Percentiles rank a stretch among this genome's conserved stretches.
phyloP scores from a whole-genome alignment of 2,888 invertebrate genomes.

The Amphipyra berbera region DNA sequence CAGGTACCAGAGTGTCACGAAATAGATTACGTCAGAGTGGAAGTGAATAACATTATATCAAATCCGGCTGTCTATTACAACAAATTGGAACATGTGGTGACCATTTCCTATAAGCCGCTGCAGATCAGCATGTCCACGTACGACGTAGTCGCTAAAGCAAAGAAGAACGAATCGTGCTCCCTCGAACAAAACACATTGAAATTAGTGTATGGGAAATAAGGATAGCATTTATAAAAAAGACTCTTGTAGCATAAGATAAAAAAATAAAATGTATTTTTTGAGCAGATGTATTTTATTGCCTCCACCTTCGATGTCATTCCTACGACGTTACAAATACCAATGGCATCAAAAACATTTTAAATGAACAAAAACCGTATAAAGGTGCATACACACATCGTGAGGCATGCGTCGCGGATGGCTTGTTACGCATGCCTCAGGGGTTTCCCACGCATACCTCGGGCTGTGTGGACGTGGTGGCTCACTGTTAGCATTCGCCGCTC shows the following conservation, averaged over 20 bases:
- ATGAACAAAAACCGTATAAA: too few species aligned
- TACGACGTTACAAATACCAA: too few species aligned
- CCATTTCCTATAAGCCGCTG: slow-evolving; percentile 45
- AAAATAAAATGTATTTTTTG: slow-evolving; percentile 3
- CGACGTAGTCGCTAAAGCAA: slow-evolving; percentile 44
- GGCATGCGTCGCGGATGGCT: too few species aligned
- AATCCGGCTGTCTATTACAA: slow-evolving; percentile 53
- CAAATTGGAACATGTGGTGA: slow-evolving; percentile 29
- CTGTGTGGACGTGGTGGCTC: too few species aligned
- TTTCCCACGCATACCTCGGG: too few species aligned
- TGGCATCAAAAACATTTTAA: too few species aligned
- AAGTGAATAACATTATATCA: slow-evolving; percentile 46
- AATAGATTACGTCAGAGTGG: slow-evolving; percentile 48
- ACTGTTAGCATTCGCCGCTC: too few species aligned
- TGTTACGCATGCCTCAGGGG: too few species aligned
- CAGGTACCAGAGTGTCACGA: slow-evolving; percentile 51
- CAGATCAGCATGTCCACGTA: slow-evolving; percentile 53
- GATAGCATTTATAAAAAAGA: background rate
- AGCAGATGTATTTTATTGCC: slow-evolving; percentile 17
- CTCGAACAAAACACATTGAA: slow-evolving; percentile 1
- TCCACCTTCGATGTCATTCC: background rate
- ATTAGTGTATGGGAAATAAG: slow-evolving; percentile 20
- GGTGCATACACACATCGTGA: too few species aligned
- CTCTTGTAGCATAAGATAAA: background rate
- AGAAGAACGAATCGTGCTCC: background rate